phyloP scores from a whole-genome alignment of 2,113 vertebrate species.

The Tetraodon nigroviridis region DNA sequence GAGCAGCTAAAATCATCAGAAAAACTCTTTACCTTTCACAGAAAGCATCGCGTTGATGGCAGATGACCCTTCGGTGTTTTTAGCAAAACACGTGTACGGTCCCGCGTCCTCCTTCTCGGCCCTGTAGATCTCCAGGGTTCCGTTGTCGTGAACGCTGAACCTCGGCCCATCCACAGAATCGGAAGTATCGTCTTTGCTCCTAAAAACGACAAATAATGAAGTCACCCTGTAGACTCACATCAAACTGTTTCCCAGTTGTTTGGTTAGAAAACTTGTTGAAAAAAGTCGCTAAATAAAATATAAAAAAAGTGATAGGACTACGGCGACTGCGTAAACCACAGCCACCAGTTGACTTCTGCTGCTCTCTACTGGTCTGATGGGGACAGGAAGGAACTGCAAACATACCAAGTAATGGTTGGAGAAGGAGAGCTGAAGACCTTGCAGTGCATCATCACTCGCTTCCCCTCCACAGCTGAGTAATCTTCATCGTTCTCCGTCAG shows the following conservation, averaged over 20 bases:
- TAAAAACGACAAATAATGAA: constrained; percentile 40
- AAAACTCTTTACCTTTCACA: constrained; percentile 80
- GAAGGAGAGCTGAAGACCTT: constrained; percentile 86
- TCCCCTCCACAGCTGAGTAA: constrained; percentile 80
- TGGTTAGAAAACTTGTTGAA: background rate
- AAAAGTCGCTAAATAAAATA: background rate
- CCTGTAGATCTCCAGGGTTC: constrained; percentile 80
- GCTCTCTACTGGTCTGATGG: constrained; percentile 61
- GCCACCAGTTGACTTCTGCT: constrained; percentile 49
- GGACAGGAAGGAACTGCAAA: background rate
- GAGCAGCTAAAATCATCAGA: constrained; percentile 1
- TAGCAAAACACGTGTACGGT: constrained; percentile 83
- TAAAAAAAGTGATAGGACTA: background rate
- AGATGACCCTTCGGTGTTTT: constrained; percentile 80
- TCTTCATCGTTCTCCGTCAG: constrained; percentile 79
- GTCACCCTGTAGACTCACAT: too few species aligned
- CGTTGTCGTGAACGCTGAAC: constrained; percentile 75
- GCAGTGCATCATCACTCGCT: constrained; percentile 79
- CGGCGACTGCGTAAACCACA: too few species aligned
- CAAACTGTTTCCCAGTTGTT: too few species aligned
- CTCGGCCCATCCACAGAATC: constrained; percentile 65
- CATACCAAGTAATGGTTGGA: constrained; percentile 82
- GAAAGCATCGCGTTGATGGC: constrained; percentile 81
- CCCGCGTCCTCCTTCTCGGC: constrained; percentile 77
- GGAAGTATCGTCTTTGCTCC: constrained; percentile 81